Conservation (phyloP, 2,797 vertebrate genomes). For the Oryzias sinensis region DNA sequence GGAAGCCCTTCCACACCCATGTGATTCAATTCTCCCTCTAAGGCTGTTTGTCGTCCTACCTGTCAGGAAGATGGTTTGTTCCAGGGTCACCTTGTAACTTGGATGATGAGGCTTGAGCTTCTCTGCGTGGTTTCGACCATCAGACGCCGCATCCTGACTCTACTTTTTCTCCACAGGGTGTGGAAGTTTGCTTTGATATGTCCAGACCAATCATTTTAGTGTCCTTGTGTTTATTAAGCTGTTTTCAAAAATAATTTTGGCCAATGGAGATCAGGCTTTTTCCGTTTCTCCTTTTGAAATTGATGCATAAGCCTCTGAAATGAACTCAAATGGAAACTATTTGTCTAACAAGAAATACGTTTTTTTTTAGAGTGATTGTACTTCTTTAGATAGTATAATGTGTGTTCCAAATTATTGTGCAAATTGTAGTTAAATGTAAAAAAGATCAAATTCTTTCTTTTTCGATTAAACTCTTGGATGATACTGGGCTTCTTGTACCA, state of each 20-base stretch:
- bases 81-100: slow-evolving; percentile 19
- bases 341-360: slow-evolving; percentile 39
- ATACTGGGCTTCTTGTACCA: too few relatives aligned
- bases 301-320: slow-evolving; percentile 50
- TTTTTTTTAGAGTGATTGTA: too few relatives aligned
- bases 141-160: slow-evolving; percentile 28
- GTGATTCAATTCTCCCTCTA: not conserved
- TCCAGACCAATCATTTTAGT: slow-evolving; percentile 60
- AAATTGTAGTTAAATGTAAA: too few relatives aligned
- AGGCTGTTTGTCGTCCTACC: not conserved
- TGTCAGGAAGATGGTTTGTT: slow-evolving; percentile 9
- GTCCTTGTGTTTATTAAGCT: slow-evolving; percentile 70
- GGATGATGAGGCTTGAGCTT: slow-evolving; percentile 9
- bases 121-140: slow-evolving; percentile 25
- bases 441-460: too few relatives aligned
- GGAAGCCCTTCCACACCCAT: not conserved
- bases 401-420: too few relatives aligned
- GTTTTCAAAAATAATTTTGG: slow-evolving; percentile 47
- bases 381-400: too few relatives aligned
- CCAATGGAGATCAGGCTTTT: slow-evolving; percentile 66
- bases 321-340: slow-evolving; percentile 43
- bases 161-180: slow-evolving; percentile 39
- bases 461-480: too few relatives aligned
- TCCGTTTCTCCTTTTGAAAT: slow-evolving; percentile 49
- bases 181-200: slow-evolving; percentile 52